Percentiles rank a stretch among this genome's conserved stretches.
These are phyloP conservation scores for Florisuga fusca DNA, from an alignment of 2,797 vertebrate species.

Conservation along the genomic window DNA sequence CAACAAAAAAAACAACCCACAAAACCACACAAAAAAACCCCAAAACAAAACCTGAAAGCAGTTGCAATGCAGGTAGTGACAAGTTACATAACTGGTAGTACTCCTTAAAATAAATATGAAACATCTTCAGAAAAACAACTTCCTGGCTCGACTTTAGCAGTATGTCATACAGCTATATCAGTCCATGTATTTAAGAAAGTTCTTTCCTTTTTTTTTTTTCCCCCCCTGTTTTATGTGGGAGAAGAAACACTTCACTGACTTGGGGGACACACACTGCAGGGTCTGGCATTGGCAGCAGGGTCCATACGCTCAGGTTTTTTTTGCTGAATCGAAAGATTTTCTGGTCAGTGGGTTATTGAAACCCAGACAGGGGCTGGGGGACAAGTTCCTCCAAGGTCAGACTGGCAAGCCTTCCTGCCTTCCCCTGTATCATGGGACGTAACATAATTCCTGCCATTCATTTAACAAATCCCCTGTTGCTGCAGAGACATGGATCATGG, in stretches of 20 bases:
- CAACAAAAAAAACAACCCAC: too few relatives aligned
- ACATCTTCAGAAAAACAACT: neutral
- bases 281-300: neutral
- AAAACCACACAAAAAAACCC: too few relatives aligned
- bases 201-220: neutral
- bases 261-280: accelerated
- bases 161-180: neutral
- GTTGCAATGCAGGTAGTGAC: neutral
- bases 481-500: neutral
- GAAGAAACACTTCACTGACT: neutral
- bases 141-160: neutral
- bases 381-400: conserved; percentile 54
- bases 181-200: neutral
- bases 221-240: neutral
- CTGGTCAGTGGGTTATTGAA: conserved; percentile 15
- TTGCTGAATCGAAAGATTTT: neutral
- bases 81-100: neutral
- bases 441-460: conserved; percentile 67
- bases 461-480: conserved; percentile 51
- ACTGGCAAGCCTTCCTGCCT: conserved; percentile 48
- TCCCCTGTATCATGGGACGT: conserved; percentile 56
- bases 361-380: neutral
- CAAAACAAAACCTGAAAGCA: neutral
- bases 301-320: neutral
- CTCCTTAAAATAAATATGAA: conserved; percentile 16